Base-by-base conservation (phyloP, 2,113 vertebrate genomes). In the Centropristis striata region DNA sequence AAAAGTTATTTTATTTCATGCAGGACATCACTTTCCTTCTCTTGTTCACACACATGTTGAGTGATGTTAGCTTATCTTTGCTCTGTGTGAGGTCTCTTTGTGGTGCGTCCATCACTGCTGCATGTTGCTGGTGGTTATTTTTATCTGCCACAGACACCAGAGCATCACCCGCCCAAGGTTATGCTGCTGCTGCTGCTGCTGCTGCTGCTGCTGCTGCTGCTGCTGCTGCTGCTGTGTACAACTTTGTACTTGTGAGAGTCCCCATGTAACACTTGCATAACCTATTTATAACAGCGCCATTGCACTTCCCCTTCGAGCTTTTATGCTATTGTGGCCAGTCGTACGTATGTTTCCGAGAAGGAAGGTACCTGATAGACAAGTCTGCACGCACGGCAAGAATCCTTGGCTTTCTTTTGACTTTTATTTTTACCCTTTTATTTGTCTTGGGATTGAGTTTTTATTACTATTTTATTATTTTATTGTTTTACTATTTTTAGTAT, bases 321-420 rank as follows among this genome's bases (percentile, higher is more conserved):
- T 23, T 51, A n/a, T n/a, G n/a, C n/a, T n/a, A 16, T 6, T 65
- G 18, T 49, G 18, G 14, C 12, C 36, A 16, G 39, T 28, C 61
- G 0, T 60, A 0, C 68, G 46, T 25, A 51, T 49, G 60, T 18
- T 53, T 87, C 41, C 13, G 27, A 49, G 51, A 44, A n/a, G 5
- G 25, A 71, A 55, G 28, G 32, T 39, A 80, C 37, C 46, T 47
- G 50, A 41, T 82, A 28, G 51, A 27, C 49, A 54, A 36, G 32
- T 32, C 32, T 32, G n/a, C n/a, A n/a, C n/a, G n/a, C n/a, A n/a
- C n/a, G n/a, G n/a, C n/a, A n/a, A n/a, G n/a, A n/a, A n/a, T n/a
- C n/a, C n/a, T n/a, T n/a, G n/a, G n/a, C n/a, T n/a, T n/a, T n/a
- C n/a, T n/a, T n/a, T n/a, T n/a, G n/a, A n/a, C n/a, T n/a, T n/a